Evolutionary conservation across 1,140 invertebrate genomes (phyloP).

Genomic region (Schlechtendalia chinensis): DNA sequence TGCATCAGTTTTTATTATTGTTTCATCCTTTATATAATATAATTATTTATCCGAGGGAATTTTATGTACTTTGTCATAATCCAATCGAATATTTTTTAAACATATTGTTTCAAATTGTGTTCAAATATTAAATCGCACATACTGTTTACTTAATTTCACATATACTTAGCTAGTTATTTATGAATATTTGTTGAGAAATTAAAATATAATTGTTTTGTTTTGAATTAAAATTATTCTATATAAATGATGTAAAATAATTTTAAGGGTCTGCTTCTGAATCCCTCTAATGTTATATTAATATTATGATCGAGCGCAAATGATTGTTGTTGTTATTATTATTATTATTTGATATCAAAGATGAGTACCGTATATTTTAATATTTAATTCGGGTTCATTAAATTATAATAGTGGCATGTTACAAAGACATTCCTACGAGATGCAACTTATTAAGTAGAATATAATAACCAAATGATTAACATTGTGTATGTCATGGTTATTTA

Average conservation of each 20-base stretch:
- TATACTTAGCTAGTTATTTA: background rate
- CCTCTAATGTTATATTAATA: slow-evolving; percentile 43
- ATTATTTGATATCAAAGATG: background rate
- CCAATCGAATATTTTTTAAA: too few species aligned
- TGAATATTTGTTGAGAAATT: background rate
- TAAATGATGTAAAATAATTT: slow-evolving; percentile 2
- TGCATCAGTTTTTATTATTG: too few species aligned
- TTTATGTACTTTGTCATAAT: background rate
- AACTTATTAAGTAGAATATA: slow-evolving; percentile 29
- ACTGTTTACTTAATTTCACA: background rate
- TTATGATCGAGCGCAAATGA: slow-evolving; percentile 26
- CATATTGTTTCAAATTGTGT: too few species aligned
- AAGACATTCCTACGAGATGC: background rate
- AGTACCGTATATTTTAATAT: slow-evolving; percentile 21
- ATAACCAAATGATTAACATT: background rate
- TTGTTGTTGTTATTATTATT: slow-evolving; percentile 35
- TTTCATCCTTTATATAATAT: background rate
- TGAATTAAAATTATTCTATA: background rate
- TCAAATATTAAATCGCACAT: too few species aligned
- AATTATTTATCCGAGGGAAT: background rate
- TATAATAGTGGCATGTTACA: slow-evolving; percentile 9
- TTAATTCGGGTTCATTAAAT: slow-evolving; percentile 28
- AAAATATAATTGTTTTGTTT: background rate
- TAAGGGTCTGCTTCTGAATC: slow-evolving; percentile 39
- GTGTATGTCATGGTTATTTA: slow-evolving; percentile 21